These are phyloP conservation scores for Trichomalopsis sarcophagae DNA, from an alignment of 1,140 invertebrate species.

Conservation along the genomic window DNA sequence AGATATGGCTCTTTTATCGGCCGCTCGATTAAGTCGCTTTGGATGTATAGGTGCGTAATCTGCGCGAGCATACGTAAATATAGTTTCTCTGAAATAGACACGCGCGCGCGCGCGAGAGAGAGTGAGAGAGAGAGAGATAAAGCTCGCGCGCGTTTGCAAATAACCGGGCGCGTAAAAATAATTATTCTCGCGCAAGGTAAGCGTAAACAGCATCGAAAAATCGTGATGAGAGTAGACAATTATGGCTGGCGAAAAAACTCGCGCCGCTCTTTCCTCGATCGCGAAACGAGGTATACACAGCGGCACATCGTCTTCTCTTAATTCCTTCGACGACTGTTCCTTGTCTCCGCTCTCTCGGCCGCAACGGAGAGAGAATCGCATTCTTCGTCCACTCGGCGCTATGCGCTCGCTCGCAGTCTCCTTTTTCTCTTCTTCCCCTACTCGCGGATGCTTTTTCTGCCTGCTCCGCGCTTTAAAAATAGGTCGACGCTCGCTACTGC, in stretches of 20 bases:
- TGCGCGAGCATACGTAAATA: background rate
- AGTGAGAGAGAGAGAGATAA: too few relatives aligned
- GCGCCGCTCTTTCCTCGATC: too few relatives aligned
- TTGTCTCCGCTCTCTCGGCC: slow-evolving; percentile 12
- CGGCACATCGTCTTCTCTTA: background rate
- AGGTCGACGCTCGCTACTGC: slow-evolving; percentile 59
- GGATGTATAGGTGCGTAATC: background rate
- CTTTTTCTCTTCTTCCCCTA: slow-evolving; percentile 21
- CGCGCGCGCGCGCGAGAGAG: too few relatives aligned
- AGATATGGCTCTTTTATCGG: background rate
- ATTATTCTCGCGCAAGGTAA: background rate
- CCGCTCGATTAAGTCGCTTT: background rate
- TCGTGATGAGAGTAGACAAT: background rate
- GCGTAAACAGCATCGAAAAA: background rate
- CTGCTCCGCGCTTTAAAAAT: slow-evolving; percentile 60
- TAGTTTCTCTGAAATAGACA: too few relatives aligned
- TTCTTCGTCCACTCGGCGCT: slow-evolving; percentile 56
- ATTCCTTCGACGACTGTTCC: slow-evolving; percentile 25
- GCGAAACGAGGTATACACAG: background rate
- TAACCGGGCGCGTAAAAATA: too few relatives aligned
- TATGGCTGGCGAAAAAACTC: slow-evolving; percentile 4
- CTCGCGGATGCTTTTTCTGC: slow-evolving; percentile 35
- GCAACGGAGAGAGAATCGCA: slow-evolving; percentile 46
- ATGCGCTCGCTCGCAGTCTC: slow-evolving; percentile 23
- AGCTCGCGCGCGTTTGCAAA: too few relatives aligned